Evolutionary conservation across 2,113 vertebrate genomes (phyloP).

Genomic region (Orcinus orca): DNA sequence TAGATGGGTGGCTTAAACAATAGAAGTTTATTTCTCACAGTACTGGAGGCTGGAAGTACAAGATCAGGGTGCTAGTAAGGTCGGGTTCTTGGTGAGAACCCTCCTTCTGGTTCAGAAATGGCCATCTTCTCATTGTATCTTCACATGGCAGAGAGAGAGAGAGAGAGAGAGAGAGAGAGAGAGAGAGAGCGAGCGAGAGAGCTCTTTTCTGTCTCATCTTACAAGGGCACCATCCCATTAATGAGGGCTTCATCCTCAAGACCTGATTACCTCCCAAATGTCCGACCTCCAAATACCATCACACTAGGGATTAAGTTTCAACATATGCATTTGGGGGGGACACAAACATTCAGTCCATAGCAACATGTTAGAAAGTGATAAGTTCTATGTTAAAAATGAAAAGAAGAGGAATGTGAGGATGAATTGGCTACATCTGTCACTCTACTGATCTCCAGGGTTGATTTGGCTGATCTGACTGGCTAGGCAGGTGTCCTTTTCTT

Average conservation of each 20-base stretch:
- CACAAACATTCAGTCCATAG: neutral
- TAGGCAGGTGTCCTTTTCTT: neutral
- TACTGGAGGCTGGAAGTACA: too few relatives aligned
- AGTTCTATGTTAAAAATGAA: too few relatives aligned
- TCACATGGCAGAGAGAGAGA: neutral
- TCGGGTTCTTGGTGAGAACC: too few relatives aligned
- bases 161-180: neutral
- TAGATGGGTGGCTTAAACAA: too few relatives aligned
- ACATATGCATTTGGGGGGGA: neutral
- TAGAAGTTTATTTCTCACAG: too few relatives aligned
- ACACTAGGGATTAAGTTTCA: neutral
- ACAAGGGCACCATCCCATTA: neutral
- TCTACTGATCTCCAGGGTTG: neutral
- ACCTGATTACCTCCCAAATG: neutral
- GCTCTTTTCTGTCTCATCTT: neutral
- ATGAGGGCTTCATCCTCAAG: neutral
- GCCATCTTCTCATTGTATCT: neutral
- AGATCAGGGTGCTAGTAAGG: too few relatives aligned
- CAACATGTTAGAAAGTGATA: too few relatives aligned
- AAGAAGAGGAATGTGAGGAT: too few relatives aligned
- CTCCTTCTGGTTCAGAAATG: too few relatives aligned
- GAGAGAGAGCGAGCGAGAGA: too few relatives aligned
- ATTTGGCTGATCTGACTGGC: neutral
- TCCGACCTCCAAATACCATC: too few relatives aligned
- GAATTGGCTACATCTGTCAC: too few relatives aligned